A percentile compares a stretch with the other conserved stretches of the same genome.
phyloP scores from a whole-genome alignment of 2,888 invertebrate genomes.

The Heteromyza rotundicornis region DNA sequence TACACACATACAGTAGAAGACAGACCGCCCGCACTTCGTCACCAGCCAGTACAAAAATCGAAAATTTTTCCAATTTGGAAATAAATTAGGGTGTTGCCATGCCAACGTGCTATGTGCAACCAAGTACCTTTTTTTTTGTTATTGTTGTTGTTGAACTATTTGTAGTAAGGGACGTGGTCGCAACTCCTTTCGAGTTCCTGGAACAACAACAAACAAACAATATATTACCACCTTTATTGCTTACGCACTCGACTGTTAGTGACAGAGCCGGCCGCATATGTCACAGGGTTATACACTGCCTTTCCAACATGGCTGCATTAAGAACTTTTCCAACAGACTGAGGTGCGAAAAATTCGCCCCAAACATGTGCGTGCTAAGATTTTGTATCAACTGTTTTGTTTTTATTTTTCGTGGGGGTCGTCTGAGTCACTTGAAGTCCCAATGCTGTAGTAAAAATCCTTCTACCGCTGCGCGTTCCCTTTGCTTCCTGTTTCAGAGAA shows the following conservation, averaged over 20 bases:
- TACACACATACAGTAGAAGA: slow-evolving; percentile 31
- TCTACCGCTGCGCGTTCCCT: neutral
- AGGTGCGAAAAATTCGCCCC: no score
- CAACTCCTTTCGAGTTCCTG: neutral
- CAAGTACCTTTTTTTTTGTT: neutral
- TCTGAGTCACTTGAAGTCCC: no score
- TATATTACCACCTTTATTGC: slow-evolving; percentile 1
- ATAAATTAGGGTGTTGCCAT: slow-evolving; percentile 47
- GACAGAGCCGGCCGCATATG: neutral
- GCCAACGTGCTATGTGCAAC: slow-evolving; percentile 28
- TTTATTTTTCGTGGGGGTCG: neutral
- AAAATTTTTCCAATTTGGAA: slow-evolving; percentile 28
- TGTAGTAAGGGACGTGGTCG: neutral
- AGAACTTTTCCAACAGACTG: no score
- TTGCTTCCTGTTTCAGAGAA: neutral
- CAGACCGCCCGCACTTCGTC: neutral
- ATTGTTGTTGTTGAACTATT: no score
- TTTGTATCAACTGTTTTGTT: neutral
- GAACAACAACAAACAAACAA: slow-evolving; percentile 1
- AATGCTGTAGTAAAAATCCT: neutral
- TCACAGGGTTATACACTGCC: neutral
- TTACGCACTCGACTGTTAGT: neutral
- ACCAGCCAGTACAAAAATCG: neutral
- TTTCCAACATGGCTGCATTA: neutral
- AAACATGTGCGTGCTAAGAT: no score